Evolutionary conservation across 1,140 invertebrate species (phyloP), one percentile per base, ranked within the genome.

Genomic region (Yoshiicerus persimilis): DNA sequence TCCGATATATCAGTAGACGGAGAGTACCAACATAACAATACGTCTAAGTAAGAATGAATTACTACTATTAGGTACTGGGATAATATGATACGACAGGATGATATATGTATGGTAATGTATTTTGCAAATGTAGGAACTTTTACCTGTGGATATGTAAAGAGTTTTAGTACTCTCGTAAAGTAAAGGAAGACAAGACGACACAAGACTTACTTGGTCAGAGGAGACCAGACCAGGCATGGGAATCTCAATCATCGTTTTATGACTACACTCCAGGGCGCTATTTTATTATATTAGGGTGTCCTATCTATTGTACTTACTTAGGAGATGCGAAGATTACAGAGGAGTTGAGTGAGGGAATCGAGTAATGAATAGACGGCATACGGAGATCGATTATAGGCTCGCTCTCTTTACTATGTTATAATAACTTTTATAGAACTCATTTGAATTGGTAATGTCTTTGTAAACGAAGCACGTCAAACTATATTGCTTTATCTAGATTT

Each of bases 301-400:
- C 75, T 32, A 16, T n/a, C n/a, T n/a, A n/a, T n/a, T 80, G 75
- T 38, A 56, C 47, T 56, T 56, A 56, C 47, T 56, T 56, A 56
- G 23, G 32, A 80, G 32, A 80, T 38, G 34, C 20, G 32, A 34
- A 80, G 75, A 80, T 80, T 80, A 80, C 16, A 80, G 70, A 80
- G 34, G 34, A 80, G 75, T 20, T 80, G 75, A 80, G 75, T 80
- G 75, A 80, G 75, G 32, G 32, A 80, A 36, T 80, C 30, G 20
- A 80, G 75, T 80, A 80, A 80, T 80, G 75, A 80, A 80, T 80
- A 80, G 75, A 80, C 75, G 75, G 75, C 75, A 80, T 80, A 80
- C 32, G 75, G 75, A 36, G 75, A 80, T 80, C 75, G 75, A 80
- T 80, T 32, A 80, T 32, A 80, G 34, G 11, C 34, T 80, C 75